Evolutionary conservation across 2,888 invertebrate species (phyloP), one percentile per base, ranked within the genome.

Genomic region (Eupithecia tripunctaria): DNA sequence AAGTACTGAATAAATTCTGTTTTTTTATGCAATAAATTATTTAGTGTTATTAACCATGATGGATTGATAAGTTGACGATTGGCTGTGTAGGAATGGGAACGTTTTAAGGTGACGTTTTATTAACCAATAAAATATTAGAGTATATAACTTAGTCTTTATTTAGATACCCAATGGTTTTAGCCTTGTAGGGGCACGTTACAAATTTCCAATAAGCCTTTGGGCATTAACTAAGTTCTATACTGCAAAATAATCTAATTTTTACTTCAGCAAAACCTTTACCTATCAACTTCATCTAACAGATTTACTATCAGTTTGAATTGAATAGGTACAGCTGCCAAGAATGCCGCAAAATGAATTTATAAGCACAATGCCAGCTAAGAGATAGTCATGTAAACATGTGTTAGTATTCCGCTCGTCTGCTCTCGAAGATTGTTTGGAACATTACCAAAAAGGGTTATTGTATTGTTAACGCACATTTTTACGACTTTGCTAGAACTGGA

Each of bases 291-390:
- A 36, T 32, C 62, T 7, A 2, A 60, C 62, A 62, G 29, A 32
- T 62, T 62, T 18, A 63, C n/a, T 60, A 63, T 63, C 21, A 38
- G 7, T 38, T 25, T 25, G 10, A 64, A 64, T 36, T 38, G 14
- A 64, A 21, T 64, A 64, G 5, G 18, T 14, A 12, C 36, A 21
- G 32, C 21, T 78, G 81, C 79, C 78, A 79, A 76, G 71, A 73
- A 74, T 76, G 70, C 75, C 76, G 65, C 74, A 74, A 78, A 76
- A 76, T 76, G 71, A 77, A 77, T 79, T 75, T 72, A 75, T 59
- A 68, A 41, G 21, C 6, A 51, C 47, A 51, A 51, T 51, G 47
- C 29, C 6, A 29, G 29, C 18, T 29, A 60, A 69, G 41, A 72
- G 21, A 63, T 27, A 70, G 67, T 0, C 18, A 63, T 71, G 72